Evolutionary conservation across 2,113 vertebrate species (phyloP).

Genomic region (Reinhardtius hippoglossoides): DNA sequence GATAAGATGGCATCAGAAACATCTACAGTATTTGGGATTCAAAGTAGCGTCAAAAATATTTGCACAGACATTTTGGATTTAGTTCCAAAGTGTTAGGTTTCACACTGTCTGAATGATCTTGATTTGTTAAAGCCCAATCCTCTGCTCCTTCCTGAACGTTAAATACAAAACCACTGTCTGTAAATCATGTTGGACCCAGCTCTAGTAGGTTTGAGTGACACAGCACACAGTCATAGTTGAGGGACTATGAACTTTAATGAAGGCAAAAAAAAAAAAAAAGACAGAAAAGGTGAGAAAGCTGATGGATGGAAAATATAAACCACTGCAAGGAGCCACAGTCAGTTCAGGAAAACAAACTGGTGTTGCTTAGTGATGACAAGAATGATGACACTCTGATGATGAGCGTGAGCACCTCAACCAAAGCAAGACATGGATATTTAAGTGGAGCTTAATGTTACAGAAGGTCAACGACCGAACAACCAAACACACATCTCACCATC

Average conservation of each 20-base stretch:
- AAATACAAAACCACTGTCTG: not conserved
- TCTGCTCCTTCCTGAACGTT: not conserved
- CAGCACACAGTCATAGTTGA: conserved; percentile 67
- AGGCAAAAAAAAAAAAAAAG: conserved; percentile 16
- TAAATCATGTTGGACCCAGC: conserved; percentile 36
- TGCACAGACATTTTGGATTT: conserved; percentile 1
- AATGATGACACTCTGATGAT: conserved; percentile 15
- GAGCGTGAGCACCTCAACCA: conserved; percentile 19
- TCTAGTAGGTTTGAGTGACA: conserved; percentile 55
- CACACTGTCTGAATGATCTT: conserved; percentile 4
- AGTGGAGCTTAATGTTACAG: conserved; percentile 42
- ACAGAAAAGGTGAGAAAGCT: conserved; percentile 42
- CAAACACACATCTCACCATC: conserved; percentile 34
- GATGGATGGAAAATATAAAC: conserved; percentile 17
- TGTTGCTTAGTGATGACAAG: conserved; percentile 40
- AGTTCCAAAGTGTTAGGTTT: not conserved
- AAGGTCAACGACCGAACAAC: conserved; percentile 39
- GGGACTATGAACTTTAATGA: conserved; percentile 69
- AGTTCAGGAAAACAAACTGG: conserved; percentile 43
- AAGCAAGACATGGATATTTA: conserved; percentile 28
- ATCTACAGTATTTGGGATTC: conserved; percentile 49
- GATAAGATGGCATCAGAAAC: conserved; percentile 73
- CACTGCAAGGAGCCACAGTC: conserved; percentile 31
- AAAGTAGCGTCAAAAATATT: conserved; percentile 43
- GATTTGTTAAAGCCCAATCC: conserved; percentile 8